Base-by-base conservation (phyloP, 2,888 invertebrate species). In the Phortica magna region DNA sequence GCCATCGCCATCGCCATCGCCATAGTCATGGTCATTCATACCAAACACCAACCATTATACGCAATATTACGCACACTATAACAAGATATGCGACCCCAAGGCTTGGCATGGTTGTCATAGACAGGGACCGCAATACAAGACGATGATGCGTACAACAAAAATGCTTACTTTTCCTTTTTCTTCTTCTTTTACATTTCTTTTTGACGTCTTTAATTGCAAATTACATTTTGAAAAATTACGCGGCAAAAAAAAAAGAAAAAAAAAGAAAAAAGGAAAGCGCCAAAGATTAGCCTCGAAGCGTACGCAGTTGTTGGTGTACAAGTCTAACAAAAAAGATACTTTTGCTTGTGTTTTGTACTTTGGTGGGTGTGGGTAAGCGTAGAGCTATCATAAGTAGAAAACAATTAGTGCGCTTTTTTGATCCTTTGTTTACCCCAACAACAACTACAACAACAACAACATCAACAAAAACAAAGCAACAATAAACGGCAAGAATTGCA, bases 361-460 rank as follows among this genome's bases (percentile, higher is more conserved):
- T 12, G 48, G 3, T 14, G 48, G 9, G 3, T 59, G 59, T 19
- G 17, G 17, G 7, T 59, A 14, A n/a, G 59, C 17, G 65, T 65
- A 10, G 31, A 48, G 77, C 82, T 74, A 83, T 81, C 59, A 78
- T 83, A 88, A 86, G 85, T 83, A 84, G 84, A 88, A 88, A 89
- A 89, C 89, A 89, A 89, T 89, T 89, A 88, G 87, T 86, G 81
- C 82, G 83, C 84, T 88, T 89, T 88, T 89, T 89, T 90, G 89
- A 89, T 89, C 88, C 89, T 89, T 89, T 90, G 87, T 89, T 89
- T 82, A 78, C 76, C 73, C 70, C 77, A 80, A 78, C 80, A 79
- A 80, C 80, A 83, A 78, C 78, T 77, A 79, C 79, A 82, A 78
- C 55, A 76, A 22, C 75, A 67, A 57, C 70, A 78, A 74, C 53